Conservation (phyloP, 2,113 vertebrate genomes). For the Pelusios castaneus region DNA sequence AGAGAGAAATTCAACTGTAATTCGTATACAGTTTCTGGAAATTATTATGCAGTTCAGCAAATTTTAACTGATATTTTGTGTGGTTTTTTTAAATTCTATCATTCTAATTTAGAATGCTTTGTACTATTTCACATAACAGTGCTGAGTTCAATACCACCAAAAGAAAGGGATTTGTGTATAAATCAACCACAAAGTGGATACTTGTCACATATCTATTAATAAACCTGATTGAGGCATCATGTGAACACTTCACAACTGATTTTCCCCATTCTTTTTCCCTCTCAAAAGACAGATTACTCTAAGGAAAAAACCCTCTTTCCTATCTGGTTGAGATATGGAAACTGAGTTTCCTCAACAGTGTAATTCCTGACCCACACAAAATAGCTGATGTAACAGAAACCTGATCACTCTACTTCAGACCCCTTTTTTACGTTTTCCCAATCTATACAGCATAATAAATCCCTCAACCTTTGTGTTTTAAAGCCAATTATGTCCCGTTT, state of each 20-base stretch:
- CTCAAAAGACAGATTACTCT: background rate
- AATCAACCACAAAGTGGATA: background rate
- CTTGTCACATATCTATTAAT: background rate
- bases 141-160: background rate
- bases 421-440: background rate
- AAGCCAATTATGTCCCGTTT: background rate
- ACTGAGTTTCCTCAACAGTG: background rate
- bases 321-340: background rate
- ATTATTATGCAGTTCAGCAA: background rate
- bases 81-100: background rate
- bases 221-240: background rate
- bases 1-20: background rate
- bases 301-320: background rate
- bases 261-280: background rate
- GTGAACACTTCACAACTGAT: background rate
- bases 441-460: background rate
- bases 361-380: background rate
- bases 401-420: background rate
- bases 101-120: background rate
- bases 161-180: background rate
- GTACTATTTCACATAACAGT: background rate
- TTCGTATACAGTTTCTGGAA: background rate
- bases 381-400: background rate
- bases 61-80: background rate
- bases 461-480: background rate